Evolutionary conservation across 2,797 vertebrate species (phyloP).

Genomic region (Erithacus rubecula): DNA sequence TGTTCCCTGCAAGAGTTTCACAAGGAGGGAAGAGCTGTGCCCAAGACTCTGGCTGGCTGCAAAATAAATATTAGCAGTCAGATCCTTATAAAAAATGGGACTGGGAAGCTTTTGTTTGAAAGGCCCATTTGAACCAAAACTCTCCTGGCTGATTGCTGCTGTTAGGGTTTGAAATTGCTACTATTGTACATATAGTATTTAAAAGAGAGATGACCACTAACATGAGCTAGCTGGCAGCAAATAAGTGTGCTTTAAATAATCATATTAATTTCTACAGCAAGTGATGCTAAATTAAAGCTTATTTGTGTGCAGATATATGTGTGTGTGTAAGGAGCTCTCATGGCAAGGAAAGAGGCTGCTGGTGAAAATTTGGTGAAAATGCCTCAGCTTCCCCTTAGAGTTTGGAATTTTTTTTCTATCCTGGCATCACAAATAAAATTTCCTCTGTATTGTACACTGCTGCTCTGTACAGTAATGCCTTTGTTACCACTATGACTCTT

Average conservation of each 20-base stretch:
- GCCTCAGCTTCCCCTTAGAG: not conserved
- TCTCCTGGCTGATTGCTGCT: not conserved
- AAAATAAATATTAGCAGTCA: not conserved
- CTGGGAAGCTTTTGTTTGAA: constrained; percentile 13
- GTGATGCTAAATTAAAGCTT: fast-evolving
- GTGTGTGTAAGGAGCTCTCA: not conserved
- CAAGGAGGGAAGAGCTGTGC: not conserved
- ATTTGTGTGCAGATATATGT: fast-evolving
- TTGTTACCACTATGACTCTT: constrained; percentile 5
- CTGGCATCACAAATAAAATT: not conserved
- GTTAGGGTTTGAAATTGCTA: not conserved
- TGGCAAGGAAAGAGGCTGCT: not conserved
- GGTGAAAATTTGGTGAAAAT: not conserved
- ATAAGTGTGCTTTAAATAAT: not conserved
- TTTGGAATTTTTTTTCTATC: not conserved
- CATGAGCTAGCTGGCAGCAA: not conserved
- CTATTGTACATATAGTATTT: not conserved
- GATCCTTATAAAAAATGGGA: not conserved
- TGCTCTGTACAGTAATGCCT: not conserved
- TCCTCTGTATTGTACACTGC: not conserved
- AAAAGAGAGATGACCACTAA: not conserved
- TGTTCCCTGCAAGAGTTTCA: not conserved
- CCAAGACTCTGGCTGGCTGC: not conserved
- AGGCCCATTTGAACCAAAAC: not conserved
- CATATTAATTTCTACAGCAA: not conserved